Conservation (phyloP, 2,113 vertebrate species). For the Hemibagrus wyckioides region DNA sequence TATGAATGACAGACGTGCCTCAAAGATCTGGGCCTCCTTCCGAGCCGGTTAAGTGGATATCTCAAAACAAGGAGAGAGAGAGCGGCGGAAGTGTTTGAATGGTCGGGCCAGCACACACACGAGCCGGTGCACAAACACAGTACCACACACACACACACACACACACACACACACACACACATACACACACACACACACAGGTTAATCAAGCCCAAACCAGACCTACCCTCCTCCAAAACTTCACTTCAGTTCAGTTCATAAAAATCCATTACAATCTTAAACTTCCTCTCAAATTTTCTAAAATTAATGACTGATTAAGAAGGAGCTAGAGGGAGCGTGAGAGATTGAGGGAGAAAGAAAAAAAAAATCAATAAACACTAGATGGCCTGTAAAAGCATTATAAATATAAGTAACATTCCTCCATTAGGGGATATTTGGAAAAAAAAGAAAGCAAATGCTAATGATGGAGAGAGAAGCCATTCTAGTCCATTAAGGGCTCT, state of each 20-base stretch:
- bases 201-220: constrained; percentile 40
- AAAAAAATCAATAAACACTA: constrained; percentile 75
- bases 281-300: constrained; percentile 62
- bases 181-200: constrained; percentile 1
- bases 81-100: constrained; percentile 28
- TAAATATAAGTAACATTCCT: constrained; percentile 77
- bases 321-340: constrained; percentile 47
- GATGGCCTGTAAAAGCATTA: constrained; percentile 79
- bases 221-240: constrained; percentile 33
- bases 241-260: constrained; percentile 51
- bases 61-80: constrained; percentile 48
- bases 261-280: constrained; percentile 58
- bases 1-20: constrained; percentile 55
- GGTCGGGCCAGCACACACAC: not conserved
- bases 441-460: constrained; percentile 78
- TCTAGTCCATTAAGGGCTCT: constrained; percentile 78
- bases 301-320: constrained; percentile 67
- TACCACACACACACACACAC: not conserved
- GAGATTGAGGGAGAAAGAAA: constrained; percentile 60
- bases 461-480: constrained; percentile 75
- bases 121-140: not conserved
- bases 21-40: constrained; percentile 50
- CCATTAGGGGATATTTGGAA: constrained; percentile 75
- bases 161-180: constrained; percentile 16
- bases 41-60: constrained; percentile 50